Evolutionary conservation across 2,797 vertebrate genomes (phyloP), one percentile per base, ranked within the genome.

Genomic region (Pygocentrus nattereri): DNA sequence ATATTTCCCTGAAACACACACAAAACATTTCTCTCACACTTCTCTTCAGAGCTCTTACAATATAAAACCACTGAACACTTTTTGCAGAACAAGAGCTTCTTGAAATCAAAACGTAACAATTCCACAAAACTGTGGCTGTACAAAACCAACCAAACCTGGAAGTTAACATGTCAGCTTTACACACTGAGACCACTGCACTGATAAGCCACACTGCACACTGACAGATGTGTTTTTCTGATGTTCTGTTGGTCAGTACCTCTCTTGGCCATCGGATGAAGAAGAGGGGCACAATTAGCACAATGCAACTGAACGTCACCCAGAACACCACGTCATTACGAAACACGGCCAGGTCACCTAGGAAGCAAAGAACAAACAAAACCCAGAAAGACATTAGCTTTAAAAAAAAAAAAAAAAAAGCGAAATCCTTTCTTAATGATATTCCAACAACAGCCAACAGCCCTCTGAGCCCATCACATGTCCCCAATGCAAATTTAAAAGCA

Each of bases 281-380:
- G 1, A 96, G 85, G 0, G 96, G 96, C 18, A 97, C 87, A 0
- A 93, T 16, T 82, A 96, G 2, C 80, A 93, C 88, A 61, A 98
- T 89, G 85, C 94, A 95, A 82, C 87, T 91, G 88, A 98, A 98
- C 0, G 96, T 95, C 88, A 96, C 90, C 98, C 98, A 99, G 90
- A 97, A 99, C 12, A 96, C 94, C 2, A 80, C 88, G 13, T 97
- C 93, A 0, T 96, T 95, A 4, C 71, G 94, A 81, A 98, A 97
- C 49, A 96, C 83, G 0, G 89, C 88, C 0, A 97, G 85, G 85
- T 97, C 95, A 79, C 97, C 98, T 95, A 89, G 19, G 2, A 52
- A 38, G 27, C 2, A n/a, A 68, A 5, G 54, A 74, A 74, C 41
- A 75, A n/a, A 65, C 2, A 21, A 34, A 65, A 34, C 27, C 5